phyloP scores from a whole-genome alignment of 2,888 invertebrate species.

The Sinodicranocentrus sp. region DNA sequence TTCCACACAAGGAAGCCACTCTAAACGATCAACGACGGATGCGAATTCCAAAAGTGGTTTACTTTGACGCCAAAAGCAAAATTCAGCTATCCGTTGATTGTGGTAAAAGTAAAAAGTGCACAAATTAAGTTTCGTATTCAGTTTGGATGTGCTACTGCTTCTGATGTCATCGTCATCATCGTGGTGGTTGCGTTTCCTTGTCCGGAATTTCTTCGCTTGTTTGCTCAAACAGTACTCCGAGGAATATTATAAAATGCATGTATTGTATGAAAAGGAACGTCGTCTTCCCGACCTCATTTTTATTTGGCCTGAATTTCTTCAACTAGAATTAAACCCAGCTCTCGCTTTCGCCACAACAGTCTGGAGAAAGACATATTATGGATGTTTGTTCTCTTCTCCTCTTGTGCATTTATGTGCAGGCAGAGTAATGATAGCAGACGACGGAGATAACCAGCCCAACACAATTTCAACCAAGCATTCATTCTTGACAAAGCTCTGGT shows the following conservation, averaged over 20 bases:
- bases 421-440: conserved; percentile 9
- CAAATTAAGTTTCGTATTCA: too few species aligned
- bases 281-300: not conserved
- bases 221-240: conserved; percentile 26
- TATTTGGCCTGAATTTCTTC: conserved; percentile 23
- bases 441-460: not conserved
- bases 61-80: too few species aligned
- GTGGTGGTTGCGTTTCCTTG: not conserved
- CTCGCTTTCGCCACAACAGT: not conserved
- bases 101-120: too few species aligned
- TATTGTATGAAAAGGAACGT: not conserved
- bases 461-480: conserved; percentile 18
- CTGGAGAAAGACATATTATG: not conserved
- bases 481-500: not conserved
- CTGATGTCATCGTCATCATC: too few species aligned
- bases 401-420: not conserved
- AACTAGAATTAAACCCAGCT: conserved; percentile 11
- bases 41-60: too few species aligned
- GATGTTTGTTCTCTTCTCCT: too few species aligned
- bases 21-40: too few species aligned
- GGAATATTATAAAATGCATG: not conserved
- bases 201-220: not conserved
- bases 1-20: too few species aligned
- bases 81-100: too few species aligned
- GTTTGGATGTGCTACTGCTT: too few species aligned